A percentile compares a stretch with the other conserved stretches of the same genome.
phyloP scores from a whole-genome alignment of 2,797 vertebrate genomes.

The Pogonophryne albipinna region DNA sequence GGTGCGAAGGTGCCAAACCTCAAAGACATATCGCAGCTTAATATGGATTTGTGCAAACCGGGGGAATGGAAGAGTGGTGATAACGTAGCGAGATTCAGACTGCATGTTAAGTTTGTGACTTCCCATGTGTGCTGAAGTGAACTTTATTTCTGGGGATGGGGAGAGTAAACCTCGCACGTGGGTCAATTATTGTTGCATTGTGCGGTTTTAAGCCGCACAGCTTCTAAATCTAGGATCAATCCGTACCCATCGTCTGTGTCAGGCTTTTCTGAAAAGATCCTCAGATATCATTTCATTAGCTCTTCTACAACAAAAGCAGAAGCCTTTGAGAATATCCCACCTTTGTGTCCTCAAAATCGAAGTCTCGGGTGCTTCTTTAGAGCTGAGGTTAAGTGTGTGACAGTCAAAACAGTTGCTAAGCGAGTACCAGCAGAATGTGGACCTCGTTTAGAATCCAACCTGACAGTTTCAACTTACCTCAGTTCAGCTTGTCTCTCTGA shows the following conservation, averaged over 20 bases:
- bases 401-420: conserved; percentile 28
- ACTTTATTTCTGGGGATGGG: conserved; percentile 30
- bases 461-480: conserved; percentile 58
- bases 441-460: conserved; percentile 52
- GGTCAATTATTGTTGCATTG: conserved; percentile 47
- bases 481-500: conserved; percentile 63
- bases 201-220: conserved; percentile 21
- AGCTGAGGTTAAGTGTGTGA: conserved; percentile 33
- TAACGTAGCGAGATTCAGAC: conserved; percentile 44
- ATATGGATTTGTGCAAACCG: conserved; percentile 80
- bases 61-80: conserved; percentile 69
- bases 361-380: conserved; percentile 12
- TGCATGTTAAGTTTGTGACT: conserved; percentile 62
- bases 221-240: conserved; percentile 36
- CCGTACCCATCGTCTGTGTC: not conserved
- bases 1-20: conserved; percentile 75
- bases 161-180: conserved; percentile 31
- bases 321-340: not conserved
- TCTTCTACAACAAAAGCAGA: not conserved
- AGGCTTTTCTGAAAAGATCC: conserved; percentile 30
- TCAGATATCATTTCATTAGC: conserved; percentile 42
- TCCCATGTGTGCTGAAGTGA: conserved; percentile 27
- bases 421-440: conserved; percentile 21
- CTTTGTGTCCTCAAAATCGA: conserved; percentile 16
- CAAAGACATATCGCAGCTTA: conserved; percentile 75